A percentile compares a stretch with the other conserved stretches of the same genome.
phyloP scores from a whole-genome alignment of 2,888 invertebrate genomes.

The Chloroclystis v-ata region DNA sequence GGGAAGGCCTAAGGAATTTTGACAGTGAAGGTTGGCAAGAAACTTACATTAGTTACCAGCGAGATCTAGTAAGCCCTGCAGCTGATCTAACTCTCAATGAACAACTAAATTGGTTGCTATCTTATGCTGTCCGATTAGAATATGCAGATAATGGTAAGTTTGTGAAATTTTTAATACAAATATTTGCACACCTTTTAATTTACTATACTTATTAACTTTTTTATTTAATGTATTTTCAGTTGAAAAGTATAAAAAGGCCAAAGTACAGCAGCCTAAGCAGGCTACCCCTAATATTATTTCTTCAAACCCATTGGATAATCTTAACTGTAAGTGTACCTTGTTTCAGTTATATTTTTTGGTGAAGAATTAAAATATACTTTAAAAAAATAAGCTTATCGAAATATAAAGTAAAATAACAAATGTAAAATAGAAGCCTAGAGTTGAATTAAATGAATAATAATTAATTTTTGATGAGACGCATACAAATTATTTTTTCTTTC shows the following conservation, averaged over 20 bases:
- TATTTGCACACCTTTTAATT: background rate
- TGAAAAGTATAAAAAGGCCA: constrained; percentile 83
- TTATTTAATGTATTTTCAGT: constrained; percentile 58
- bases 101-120: constrained; percentile 90
- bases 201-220: background rate
- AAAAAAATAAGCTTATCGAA: too few relatives aligned
- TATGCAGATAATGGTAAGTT: constrained; percentile 86
- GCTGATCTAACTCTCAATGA: constrained; percentile 77
- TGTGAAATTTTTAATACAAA: background rate
- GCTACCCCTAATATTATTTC: constrained; percentile 85
- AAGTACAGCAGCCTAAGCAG: constrained; percentile 79
- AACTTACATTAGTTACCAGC: constrained; percentile 84
- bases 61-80: constrained; percentile 85
- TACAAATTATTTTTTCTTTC: constrained; percentile 36
- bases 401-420: too few relatives aligned
- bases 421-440: too few relatives aligned
- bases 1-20: constrained; percentile 84
- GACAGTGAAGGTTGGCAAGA: constrained; percentile 83
- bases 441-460: too few relatives aligned
- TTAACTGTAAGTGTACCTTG: constrained; percentile 86
- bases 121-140: constrained; percentile 89
- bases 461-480: too few relatives aligned
- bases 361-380: too few relatives aligned
- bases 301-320: constrained; percentile 89
- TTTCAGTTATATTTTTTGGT: background rate